Percentiles rank a stretch among this genome's conserved stretches.
These are phyloP conservation scores for Drosophila gunungcola DNA, from an alignment of 1,140 invertebrate species.

Conservation along the genomic window DNA sequence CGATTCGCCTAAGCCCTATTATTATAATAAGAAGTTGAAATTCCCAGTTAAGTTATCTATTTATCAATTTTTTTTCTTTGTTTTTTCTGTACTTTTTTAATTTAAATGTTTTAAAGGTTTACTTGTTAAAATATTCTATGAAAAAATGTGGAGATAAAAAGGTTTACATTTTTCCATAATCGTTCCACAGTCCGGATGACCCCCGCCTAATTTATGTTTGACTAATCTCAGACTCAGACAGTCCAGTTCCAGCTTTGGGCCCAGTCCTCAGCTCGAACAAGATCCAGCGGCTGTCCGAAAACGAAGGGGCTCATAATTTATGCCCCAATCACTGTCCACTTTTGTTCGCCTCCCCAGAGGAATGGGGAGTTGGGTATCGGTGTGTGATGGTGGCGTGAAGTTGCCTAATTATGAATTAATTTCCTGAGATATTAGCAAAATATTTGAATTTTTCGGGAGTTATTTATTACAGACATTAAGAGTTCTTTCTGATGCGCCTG, in stretches of 20 bases:
- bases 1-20: no score
- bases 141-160: background rate
- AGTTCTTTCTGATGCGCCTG: conserved; percentile 49
- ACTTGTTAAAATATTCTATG: background rate
- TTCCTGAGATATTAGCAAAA: conserved; percentile 62
- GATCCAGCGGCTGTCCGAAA: conserved; percentile 30
- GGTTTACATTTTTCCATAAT: background rate
- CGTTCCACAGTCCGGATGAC: conserved; percentile 39
- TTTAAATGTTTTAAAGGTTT: no score
- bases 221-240: conserved; percentile 38
- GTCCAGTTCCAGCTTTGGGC: conserved; percentile 5
- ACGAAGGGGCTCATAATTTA: conserved; percentile 53
- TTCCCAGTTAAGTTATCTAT: no score
- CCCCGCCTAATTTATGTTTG: conserved; percentile 52
- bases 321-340: conserved; percentile 58
- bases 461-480: conserved; percentile 57
- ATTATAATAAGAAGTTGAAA: no score
- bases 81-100: no score
- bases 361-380: conserved; percentile 20
- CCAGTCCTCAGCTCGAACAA: conserved; percentile 12
- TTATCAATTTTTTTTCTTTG: no score
- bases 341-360: conserved; percentile 30
- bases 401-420: conserved; percentile 75
- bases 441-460: conserved; percentile 56
- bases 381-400: conserved; percentile 37